phyloP scores from a whole-genome alignment of 1,140 invertebrate species.

The Cotesia typhae region DNA sequence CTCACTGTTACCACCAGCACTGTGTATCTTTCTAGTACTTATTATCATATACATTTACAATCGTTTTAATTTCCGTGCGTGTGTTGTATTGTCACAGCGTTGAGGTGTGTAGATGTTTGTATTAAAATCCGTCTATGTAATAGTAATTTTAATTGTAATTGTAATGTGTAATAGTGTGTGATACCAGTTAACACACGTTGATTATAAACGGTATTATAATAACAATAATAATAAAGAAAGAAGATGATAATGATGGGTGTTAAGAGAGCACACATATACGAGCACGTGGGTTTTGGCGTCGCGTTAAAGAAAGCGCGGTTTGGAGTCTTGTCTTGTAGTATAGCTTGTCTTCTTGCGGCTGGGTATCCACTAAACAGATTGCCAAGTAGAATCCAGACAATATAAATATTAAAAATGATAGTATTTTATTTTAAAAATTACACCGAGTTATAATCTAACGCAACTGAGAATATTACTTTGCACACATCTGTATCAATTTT shows the following conservation, averaged over 20 bases:
- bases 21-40: no score
- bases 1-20: no score
- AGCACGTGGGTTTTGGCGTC: constrained; percentile 7
- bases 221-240: not conserved
- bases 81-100: no score
- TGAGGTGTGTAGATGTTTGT: no score
- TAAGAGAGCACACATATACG: not conserved
- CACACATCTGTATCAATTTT: not conserved
- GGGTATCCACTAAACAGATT: constrained; percentile 5
- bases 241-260: constrained; percentile 4
- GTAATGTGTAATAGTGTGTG: no score
- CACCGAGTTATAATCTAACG: no score
- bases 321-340: not conserved
- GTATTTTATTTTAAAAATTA: no score
- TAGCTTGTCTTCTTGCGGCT: not conserved
- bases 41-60: no score
- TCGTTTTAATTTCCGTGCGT: no score
- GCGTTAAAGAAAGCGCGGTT: constrained; percentile 21
- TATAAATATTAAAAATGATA: not conserved
- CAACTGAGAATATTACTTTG: not conserved
- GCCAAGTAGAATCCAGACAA: not conserved
- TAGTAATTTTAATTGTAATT: no score
- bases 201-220: not conserved
- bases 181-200: no score
- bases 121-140: no score